These are phyloP conservation scores for Ephydatia muelleri DNA, from an alignment of 37 sponge, comb jelly and placozoan species.

Conservation along the genomic window DNA sequence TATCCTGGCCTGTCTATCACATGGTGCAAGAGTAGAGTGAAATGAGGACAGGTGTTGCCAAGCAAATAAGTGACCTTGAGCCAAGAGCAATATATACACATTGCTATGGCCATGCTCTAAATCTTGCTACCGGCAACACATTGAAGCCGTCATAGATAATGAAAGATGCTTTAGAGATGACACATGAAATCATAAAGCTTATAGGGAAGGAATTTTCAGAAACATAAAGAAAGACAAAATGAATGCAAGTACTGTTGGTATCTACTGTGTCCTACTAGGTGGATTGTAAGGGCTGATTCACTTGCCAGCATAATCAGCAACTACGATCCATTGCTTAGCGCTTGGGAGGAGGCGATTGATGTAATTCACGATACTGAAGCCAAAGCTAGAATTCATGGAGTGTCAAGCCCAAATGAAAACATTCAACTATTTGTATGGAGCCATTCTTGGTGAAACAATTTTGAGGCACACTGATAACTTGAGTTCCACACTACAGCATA, in stretches of 20 bases:
- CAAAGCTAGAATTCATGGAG: conserved; percentile 37
- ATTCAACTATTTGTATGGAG: conserved; percentile 27
- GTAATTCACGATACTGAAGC: conserved; percentile 38
- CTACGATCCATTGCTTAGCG: conserved; percentile 34
- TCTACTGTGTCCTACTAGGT: conserved; percentile 56
- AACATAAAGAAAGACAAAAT: conserved; percentile 15
- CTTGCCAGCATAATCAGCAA: conserved; percentile 44
- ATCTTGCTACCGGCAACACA: conserved; percentile 34
- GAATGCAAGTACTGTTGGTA: conserved; percentile 9
- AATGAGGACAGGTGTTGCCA: conserved; percentile 56
- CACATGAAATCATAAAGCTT: conserved; percentile 43
- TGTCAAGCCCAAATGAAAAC: conserved; percentile 47
- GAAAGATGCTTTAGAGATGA: conserved; percentile 54
- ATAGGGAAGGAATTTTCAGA: conserved; percentile 26
- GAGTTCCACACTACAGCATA: too few relatives aligned
- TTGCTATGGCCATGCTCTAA: conserved; percentile 38
- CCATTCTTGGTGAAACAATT: too few relatives aligned
- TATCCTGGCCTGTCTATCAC: too few relatives aligned
- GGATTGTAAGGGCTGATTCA: conserved; percentile 54
- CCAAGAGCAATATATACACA: conserved; percentile 44
- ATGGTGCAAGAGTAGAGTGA: too few relatives aligned
- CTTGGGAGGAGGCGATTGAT: conserved; percentile 45
- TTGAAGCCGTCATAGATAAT: conserved; percentile 33
- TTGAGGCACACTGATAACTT: too few relatives aligned
- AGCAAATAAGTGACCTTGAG: conserved; percentile 34